These are phyloP conservation scores for Thalassoma bifasciatum DNA, from an alignment of 2,113 vertebrate genomes.

Conservation along the genomic window DNA sequence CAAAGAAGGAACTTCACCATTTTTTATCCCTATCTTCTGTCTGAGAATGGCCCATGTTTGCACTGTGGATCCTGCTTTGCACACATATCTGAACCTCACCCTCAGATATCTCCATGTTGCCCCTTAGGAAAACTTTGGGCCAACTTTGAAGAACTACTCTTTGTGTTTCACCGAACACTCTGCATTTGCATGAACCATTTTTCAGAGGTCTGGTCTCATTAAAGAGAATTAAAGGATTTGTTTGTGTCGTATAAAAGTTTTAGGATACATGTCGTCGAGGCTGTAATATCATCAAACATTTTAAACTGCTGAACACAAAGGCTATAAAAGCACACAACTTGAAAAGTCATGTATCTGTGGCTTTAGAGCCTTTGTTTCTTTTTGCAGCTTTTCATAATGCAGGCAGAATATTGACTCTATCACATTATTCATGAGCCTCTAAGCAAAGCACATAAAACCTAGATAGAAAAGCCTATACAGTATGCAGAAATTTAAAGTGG, in stretches of 20 bases:
- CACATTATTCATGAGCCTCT: conserved; percentile 71
- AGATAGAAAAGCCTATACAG: conserved; percentile 47
- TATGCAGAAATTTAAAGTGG: conserved; percentile 61
- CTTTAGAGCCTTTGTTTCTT: conserved; percentile 16
- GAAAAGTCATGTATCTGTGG: background rate
- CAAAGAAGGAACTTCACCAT: too few relatives aligned
- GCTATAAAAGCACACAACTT: background rate
- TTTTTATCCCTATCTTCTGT: too few relatives aligned
- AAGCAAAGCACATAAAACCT: conserved; percentile 52
- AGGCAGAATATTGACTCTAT: conserved; percentile 59
- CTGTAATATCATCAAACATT: background rate
- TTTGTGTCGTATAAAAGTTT: background rate
- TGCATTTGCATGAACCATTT: too few relatives aligned
- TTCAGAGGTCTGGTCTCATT: background rate
- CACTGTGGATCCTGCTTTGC: too few relatives aligned
- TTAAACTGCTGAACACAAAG: background rate
- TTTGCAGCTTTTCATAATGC: conserved; percentile 29
- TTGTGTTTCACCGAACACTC: too few relatives aligned
- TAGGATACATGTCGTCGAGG: background rate
- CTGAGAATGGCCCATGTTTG: too few relatives aligned
- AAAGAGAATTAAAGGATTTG: background rate
- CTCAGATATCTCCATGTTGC: too few relatives aligned
- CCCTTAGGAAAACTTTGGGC: too few relatives aligned
- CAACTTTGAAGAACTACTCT: too few relatives aligned
- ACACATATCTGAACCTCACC: too few relatives aligned